Conservation (phyloP, 2,113 vertebrate genomes). For the Delphinapterus leucas region DNA sequence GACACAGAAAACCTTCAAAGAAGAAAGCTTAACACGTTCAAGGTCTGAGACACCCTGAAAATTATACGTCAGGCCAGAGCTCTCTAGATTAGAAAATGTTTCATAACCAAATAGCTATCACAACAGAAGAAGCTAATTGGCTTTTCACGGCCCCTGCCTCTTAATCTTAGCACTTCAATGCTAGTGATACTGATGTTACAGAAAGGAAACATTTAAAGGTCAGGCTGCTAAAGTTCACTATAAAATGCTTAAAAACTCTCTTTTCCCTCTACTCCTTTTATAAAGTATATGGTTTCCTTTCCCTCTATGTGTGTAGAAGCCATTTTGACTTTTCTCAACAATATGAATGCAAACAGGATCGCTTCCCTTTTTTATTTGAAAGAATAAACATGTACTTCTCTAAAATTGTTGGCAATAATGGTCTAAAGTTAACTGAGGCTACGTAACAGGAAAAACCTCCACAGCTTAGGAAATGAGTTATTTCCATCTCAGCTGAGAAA, state of each 20-base stretch:
- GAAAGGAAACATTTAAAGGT: background rate
- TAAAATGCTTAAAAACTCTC: background rate
- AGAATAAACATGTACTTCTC: slow-evolving; percentile 6
- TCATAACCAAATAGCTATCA: background rate
- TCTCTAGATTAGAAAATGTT: background rate
- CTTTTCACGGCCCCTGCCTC: background rate
- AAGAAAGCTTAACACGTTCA: background rate
- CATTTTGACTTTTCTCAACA: background rate
- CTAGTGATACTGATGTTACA: background rate
- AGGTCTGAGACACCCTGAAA: background rate
- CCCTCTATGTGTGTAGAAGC: background rate
- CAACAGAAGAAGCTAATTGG: background rate
- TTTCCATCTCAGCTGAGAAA: background rate
- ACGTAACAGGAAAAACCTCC: background rate
- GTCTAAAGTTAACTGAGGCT: background rate
- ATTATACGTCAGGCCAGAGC: background rate
- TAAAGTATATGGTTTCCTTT: background rate
- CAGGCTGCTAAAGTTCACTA: background rate
- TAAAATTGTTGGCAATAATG: background rate
- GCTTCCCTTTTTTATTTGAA: background rate
- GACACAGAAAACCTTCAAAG: background rate
- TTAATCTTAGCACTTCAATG: background rate
- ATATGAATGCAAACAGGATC: background rate
- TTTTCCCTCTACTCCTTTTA: background rate
- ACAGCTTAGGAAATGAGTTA: background rate